These are phyloP conservation scores for Thecocarcelia acutangulata DNA, from an alignment of 2,888 invertebrate species.

Conservation along the genomic window DNA sequence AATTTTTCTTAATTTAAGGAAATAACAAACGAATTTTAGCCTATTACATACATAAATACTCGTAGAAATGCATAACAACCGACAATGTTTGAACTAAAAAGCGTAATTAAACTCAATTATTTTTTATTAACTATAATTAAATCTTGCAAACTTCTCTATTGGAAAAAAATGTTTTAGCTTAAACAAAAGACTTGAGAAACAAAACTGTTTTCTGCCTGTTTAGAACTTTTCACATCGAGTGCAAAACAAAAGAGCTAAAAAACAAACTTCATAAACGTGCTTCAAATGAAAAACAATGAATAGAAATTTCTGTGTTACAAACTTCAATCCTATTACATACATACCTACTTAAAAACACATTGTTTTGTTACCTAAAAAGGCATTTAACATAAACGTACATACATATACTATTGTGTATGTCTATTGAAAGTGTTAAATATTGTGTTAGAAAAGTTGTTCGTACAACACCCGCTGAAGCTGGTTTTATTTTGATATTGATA, in stretches of 20 bases:
- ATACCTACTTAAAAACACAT: background rate
- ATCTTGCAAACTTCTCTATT: too few relatives aligned
- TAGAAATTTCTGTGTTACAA: conserved; percentile 8
- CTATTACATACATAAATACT: too few relatives aligned
- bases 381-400: too few relatives aligned
- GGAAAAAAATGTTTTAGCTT: too few relatives aligned
- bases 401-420: background rate
- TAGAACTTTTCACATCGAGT: background rate
- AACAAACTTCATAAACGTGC: conserved; percentile 3
- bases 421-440: conserved; percentile 55
- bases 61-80: too few relatives aligned
- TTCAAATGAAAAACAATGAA: background rate
- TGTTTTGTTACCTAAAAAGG: too few relatives aligned
- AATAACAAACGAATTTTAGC: too few relatives aligned
- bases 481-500: conserved; percentile 26
- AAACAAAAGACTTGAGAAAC: conserved; percentile 14
- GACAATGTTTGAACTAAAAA: too few relatives aligned
- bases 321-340: background rate
- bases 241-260: conserved; percentile 34
- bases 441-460: conserved; percentile 29
- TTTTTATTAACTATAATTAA: too few relatives aligned
- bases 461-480: conserved; percentile 16
- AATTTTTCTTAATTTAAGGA: too few relatives aligned
- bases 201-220: background rate
- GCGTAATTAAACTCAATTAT: too few relatives aligned